Conservation (phyloP, 1,140 invertebrate species). For the Aethina tumida region DNA sequence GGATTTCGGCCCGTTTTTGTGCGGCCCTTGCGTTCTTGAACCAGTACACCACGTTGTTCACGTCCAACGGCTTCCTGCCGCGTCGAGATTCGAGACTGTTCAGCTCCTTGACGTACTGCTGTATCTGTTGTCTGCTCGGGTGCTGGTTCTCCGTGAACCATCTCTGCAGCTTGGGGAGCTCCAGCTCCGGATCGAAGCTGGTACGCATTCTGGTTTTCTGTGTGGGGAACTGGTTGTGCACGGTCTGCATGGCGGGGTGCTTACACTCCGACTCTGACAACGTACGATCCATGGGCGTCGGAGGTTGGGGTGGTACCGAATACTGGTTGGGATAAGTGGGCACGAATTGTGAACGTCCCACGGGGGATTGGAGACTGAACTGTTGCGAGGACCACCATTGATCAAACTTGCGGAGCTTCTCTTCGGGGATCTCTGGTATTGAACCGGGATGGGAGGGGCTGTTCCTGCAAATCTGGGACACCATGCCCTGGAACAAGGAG, state of each 20-base stretch:
- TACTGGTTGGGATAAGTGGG: slow-evolving; percentile 36
- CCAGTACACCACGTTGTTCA: slow-evolving; percentile 98
- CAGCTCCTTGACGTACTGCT: slow-evolving; percentile 87
- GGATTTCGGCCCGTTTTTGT: slow-evolving; percentile 76
- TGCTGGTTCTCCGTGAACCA: slow-evolving; percentile 96
- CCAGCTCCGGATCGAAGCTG: slow-evolving; percentile 90
- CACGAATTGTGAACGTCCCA: slow-evolving; percentile 24
- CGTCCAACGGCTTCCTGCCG: slow-evolving; percentile 86
- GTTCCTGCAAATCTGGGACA: slow-evolving; percentile 64
- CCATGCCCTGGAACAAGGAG: slow-evolving; percentile 53
- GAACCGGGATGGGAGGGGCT: slow-evolving; percentile 42
- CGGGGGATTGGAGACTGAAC: slow-evolving; percentile 43
- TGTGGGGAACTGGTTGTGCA: slow-evolving; percentile 64
- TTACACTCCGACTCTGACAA: slow-evolving; percentile 43
- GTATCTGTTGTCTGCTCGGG: slow-evolving; percentile 87
- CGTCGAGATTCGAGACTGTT: slow-evolving; percentile 85
- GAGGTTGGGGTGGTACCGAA: slow-evolving; percentile 33
- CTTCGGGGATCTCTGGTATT: slow-evolving; percentile 59
- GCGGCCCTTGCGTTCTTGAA: slow-evolving; percentile 97
- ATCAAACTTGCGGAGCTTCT: slow-evolving; percentile 66
- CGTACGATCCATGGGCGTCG: slow-evolving; percentile 38
- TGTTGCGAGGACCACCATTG: slow-evolving; percentile 57
- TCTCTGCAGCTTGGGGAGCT: slow-evolving; percentile 85
- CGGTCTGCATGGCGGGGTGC: slow-evolving; percentile 60
- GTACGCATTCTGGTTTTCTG: slow-evolving; percentile 88